These are phyloP conservation scores for Cerastoderma edule DNA, from an alignment of 2,888 invertebrate species.

Conservation along the genomic window DNA sequence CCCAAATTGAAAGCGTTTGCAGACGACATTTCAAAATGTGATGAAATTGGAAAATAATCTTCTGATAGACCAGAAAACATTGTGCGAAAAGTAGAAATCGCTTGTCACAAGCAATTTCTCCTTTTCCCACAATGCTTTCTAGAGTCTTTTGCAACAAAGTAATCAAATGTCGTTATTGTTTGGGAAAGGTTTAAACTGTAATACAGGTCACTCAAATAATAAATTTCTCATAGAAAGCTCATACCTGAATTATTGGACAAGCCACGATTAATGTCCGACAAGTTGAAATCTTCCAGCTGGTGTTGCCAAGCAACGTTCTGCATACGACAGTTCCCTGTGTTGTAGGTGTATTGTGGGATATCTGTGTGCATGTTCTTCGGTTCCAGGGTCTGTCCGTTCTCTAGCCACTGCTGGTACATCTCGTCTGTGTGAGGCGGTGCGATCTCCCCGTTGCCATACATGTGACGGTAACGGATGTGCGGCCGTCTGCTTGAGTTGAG, in stretches of 20 bases:
- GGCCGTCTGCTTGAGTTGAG: conserved; percentile 66
- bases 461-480: conserved; percentile 68
- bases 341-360: conserved; percentile 45
- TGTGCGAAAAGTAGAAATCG: too few relatives aligned
- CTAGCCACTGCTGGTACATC: conserved; percentile 62
- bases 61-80: too few relatives aligned
- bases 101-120: too few relatives aligned
- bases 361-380: conserved; percentile 29
- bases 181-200: too few relatives aligned
- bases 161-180: too few relatives aligned
- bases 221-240: too few relatives aligned
- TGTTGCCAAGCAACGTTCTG: conserved; percentile 61
- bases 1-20: too few relatives aligned
- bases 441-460: conserved; percentile 58
- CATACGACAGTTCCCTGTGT: conserved; percentile 59
- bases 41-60: too few relatives aligned
- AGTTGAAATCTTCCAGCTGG: conserved; percentile 57
- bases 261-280: conserved; percentile 48
- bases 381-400: conserved; percentile 48
- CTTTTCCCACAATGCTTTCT: too few relatives aligned
- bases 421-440: conserved; percentile 60
- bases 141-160: too few relatives aligned
- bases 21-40: too few relatives aligned
- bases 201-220: too few relatives aligned
- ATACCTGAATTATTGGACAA: conserved; percentile 46